These are phyloP conservation scores for Ficedula albicollis DNA, from an alignment of 2,797 vertebrate genomes.

Conservation along the genomic window DNA sequence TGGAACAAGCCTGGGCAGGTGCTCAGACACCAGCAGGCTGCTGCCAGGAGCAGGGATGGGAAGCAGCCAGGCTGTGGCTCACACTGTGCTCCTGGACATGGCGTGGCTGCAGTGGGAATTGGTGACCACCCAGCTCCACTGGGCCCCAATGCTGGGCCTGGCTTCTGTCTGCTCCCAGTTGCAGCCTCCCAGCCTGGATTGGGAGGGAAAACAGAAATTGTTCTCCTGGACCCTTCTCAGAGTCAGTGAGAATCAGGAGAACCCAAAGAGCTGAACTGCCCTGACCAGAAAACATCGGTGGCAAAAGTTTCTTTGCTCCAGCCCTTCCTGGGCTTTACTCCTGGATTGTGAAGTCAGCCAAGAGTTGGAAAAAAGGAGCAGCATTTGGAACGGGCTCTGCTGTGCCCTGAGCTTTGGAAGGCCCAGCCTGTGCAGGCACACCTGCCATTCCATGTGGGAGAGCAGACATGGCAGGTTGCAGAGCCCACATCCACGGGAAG, in stretches of 20 bases:
- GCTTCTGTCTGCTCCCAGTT: background rate
- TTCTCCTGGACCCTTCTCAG: background rate
- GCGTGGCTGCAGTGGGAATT: background rate
- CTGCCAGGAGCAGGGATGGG: background rate
- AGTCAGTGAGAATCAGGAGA: background rate
- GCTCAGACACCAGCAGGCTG: background rate
- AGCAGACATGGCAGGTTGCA: background rate
- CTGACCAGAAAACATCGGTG: background rate
- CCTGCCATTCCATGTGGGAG: background rate
- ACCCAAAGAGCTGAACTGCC: background rate
- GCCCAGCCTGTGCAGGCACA: background rate
- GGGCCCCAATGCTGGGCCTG: background rate
- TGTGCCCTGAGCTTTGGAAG: background rate
- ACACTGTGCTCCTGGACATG: background rate
- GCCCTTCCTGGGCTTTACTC: background rate
- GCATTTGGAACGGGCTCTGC: background rate
- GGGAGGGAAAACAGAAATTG: background rate
- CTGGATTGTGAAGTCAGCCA: background rate
- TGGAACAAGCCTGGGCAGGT: background rate
- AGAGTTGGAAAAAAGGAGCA: background rate
- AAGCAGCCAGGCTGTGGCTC: background rate
- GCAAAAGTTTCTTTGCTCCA: background rate
- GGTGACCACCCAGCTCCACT: accelerated
- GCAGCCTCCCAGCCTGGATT: background rate
- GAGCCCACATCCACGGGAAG: background rate